phyloP scores from a whole-genome alignment of 2,113 vertebrate species.

The Aix galericulata region DNA sequence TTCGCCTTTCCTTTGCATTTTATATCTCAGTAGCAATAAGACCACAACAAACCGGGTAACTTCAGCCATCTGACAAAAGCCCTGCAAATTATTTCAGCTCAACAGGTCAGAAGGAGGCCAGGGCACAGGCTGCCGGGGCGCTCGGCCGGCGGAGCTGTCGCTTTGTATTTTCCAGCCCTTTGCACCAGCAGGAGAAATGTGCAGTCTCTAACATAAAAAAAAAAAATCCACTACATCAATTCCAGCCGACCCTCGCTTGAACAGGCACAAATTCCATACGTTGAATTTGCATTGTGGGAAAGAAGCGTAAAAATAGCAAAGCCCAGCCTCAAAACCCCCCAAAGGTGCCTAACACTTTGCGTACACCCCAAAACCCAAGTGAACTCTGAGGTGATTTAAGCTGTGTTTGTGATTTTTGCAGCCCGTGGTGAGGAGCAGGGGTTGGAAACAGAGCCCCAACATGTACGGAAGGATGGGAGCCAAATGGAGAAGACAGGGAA shows the following conservation, averaged over 20 bases:
- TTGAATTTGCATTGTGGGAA: accelerated
- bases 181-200: background rate
- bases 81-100: background rate
- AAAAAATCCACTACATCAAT: background rate
- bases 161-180: constrained; percentile 29
- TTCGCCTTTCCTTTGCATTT: background rate
- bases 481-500: background rate
- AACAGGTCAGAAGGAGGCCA: background rate
- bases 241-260: accelerated
- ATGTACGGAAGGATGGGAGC: background rate
- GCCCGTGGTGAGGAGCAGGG: background rate
- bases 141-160: background rate
- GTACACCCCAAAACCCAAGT: too few relatives aligned
- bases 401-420: background rate
- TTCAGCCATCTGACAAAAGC: background rate
- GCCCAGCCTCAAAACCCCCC: accelerated
- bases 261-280: accelerated
- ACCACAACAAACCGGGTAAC: accelerated
- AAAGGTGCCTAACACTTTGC: accelerated
- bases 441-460: too few relatives aligned
- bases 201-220: background rate
- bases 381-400: background rate
- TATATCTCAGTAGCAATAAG: background rate
- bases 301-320: accelerated
- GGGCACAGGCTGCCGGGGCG: background rate